phyloP scores from a whole-genome alignment of 2,113 vertebrate species.

The Crotalus tigris region DNA sequence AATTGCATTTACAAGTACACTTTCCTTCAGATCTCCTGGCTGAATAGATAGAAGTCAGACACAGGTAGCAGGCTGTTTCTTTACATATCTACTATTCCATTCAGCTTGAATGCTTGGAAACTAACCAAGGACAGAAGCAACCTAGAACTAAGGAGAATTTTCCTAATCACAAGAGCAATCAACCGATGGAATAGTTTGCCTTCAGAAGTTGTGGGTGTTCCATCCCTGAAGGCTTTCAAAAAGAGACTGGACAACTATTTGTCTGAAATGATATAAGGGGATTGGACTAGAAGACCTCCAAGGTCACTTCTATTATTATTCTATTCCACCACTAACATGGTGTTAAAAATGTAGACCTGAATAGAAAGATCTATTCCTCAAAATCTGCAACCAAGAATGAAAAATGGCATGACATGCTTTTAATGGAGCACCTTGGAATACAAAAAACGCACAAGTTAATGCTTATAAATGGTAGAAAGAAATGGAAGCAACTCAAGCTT shows the following conservation, averaged over 20 bases:
- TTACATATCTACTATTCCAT: background rate
- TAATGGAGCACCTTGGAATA: background rate
- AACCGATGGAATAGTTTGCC: too few relatives aligned
- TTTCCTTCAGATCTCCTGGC: background rate
- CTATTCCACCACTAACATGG: background rate
- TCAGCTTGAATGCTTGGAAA: background rate
- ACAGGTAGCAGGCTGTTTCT: background rate
- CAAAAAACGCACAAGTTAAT: background rate
- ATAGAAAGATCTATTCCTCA: background rate
- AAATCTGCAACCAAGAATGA: background rate
- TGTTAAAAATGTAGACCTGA: background rate
- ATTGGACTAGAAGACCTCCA: too few relatives aligned
- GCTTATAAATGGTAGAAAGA: background rate
- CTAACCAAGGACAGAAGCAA: too few relatives aligned
- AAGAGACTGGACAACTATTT: too few relatives aligned
- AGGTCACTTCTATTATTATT: too few relatives aligned
- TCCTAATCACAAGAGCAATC: too few relatives aligned
- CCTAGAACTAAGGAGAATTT: too few relatives aligned
- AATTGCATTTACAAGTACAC: background rate
- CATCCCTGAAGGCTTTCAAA: too few relatives aligned
- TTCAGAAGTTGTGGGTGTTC: too few relatives aligned
- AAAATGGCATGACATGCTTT: constrained; percentile 4
- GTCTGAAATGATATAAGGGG: too few relatives aligned
- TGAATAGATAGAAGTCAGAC: background rate
- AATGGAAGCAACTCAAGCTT: constrained; percentile 1